Evolutionary conservation across 2,888 invertebrate species (phyloP).

Genomic region (Parnassius apollo): DNA sequence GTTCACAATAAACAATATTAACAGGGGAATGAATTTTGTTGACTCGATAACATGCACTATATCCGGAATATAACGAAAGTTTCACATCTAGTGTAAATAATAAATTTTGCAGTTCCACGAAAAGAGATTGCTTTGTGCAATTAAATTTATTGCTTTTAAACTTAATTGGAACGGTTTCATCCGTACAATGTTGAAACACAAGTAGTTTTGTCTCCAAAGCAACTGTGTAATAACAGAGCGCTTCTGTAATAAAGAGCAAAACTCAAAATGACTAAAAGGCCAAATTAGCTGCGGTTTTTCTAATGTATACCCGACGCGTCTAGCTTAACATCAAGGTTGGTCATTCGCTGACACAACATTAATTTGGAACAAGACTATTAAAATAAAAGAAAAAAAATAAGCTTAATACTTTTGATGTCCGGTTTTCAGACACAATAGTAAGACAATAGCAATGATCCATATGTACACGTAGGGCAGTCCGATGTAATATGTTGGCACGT

Average conservation of each 20-base stretch:
- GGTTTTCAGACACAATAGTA: too few relatives aligned
- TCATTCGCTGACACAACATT: too few relatives aligned
- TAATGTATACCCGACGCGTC: neutral
- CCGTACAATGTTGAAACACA: conserved; percentile 3
- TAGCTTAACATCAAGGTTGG: too few relatives aligned
- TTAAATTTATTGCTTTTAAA: conserved; percentile 21
- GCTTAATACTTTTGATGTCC: too few relatives aligned
- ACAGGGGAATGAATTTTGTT: conserved; percentile 10
- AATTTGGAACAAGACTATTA: too few relatives aligned
- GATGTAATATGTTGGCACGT: too few relatives aligned
- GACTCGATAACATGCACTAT: conserved; percentile 2
- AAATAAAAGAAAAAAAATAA: too few relatives aligned
- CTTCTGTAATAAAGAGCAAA: conserved; percentile 8
- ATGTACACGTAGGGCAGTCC: too few relatives aligned
- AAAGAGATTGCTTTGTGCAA: conserved; percentile 19
- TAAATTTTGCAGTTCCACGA: conserved; percentile 8
- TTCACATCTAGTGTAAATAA: neutral
- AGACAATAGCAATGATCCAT: too few relatives aligned
- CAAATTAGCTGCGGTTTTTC: neutral
- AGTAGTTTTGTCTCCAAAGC: conserved; percentile 1
- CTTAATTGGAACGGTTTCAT: conserved; percentile 20
- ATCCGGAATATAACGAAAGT: neutral
- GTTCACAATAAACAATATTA: conserved; percentile 13
- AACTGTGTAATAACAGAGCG: conserved; percentile 4
- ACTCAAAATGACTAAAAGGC: neutral